phyloP scores from a whole-genome alignment of 2,113 vertebrate genomes.

The Zosterops pallidus region DNA sequence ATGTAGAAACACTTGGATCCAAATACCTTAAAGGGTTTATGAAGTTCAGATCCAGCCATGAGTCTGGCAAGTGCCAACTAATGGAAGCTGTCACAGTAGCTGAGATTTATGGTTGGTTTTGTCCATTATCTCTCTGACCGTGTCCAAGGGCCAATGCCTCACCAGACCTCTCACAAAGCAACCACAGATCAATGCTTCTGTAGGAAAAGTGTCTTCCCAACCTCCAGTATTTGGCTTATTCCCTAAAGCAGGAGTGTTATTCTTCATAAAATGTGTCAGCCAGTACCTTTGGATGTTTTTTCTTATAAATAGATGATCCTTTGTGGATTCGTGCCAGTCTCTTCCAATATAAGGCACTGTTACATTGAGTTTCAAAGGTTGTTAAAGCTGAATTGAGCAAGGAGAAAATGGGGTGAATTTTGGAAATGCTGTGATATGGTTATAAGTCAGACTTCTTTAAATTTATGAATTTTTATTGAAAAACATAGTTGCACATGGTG shows the following conservation, averaged over 20 bases:
- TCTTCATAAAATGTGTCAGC: constrained; percentile 22
- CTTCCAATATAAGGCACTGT: neutral
- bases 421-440: neutral
- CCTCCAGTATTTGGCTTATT: constrained; percentile 12
- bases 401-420: neutral
- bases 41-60: neutral
- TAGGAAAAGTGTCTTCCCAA: neutral
- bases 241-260: neutral
- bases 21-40: constrained; percentile 10
- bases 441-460: neutral
- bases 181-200: neutral
- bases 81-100: neutral
- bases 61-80: neutral
- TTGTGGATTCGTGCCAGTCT: neutral
- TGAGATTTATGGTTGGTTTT: neutral
- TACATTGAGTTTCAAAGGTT: neutral
- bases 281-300: neutral
- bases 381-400: neutral
- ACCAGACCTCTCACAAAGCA: neutral
- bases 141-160: neutral
- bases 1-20: neutral
- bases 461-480: neutral
- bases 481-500: neutral
- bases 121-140: neutral
- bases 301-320: constrained; percentile 12